Percentiles rank a stretch among this genome's conserved stretches.
phyloP scores from a whole-genome alignment of 2,888 invertebrate genomes.

The Altica lythri region DNA sequence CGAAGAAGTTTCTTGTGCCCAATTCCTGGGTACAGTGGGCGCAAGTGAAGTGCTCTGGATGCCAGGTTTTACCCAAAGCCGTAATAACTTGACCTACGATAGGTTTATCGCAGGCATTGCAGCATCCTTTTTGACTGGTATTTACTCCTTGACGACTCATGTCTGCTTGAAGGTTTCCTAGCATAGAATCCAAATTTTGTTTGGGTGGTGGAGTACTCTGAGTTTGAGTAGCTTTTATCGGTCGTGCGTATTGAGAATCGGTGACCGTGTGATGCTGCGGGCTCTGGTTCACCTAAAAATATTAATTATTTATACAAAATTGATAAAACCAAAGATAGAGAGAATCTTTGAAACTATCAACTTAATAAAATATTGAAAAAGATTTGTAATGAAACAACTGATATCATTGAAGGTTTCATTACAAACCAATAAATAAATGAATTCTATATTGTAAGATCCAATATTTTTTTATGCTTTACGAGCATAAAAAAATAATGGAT shows the following conservation, averaged over 20 bases:
- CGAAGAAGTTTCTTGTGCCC: constrained; percentile 98
- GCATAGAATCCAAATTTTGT: constrained; percentile 73
- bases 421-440: too few relatives aligned
- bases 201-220: constrained; percentile 53
- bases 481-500: too few relatives aligned
- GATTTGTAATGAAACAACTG: too few relatives aligned
- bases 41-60: constrained; percentile 98
- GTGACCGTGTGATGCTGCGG: constrained; percentile 70
- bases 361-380: too few relatives aligned
- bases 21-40: constrained; percentile 95
- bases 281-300: constrained; percentile 65
- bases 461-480: too few relatives aligned
- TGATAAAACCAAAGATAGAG: background rate
- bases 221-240: constrained; percentile 59
- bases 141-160: constrained; percentile 99
- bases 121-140: constrained; percentile 98
- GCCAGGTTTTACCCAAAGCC: constrained; percentile 97
- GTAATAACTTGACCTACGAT: constrained; percentile 99
- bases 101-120: constrained; percentile 98
- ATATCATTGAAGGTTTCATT: too few relatives aligned
- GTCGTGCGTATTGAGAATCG: constrained; percentile 72
- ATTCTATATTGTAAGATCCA: too few relatives aligned
- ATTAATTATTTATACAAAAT: background rate
- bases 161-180: constrained; percentile 92
- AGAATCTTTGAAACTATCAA: background rate